These are phyloP conservation scores for Lytechinus variegatus DNA, from an alignment of 35 echinoderm and acorn worm genomes.

Conservation along the genomic window DNA sequence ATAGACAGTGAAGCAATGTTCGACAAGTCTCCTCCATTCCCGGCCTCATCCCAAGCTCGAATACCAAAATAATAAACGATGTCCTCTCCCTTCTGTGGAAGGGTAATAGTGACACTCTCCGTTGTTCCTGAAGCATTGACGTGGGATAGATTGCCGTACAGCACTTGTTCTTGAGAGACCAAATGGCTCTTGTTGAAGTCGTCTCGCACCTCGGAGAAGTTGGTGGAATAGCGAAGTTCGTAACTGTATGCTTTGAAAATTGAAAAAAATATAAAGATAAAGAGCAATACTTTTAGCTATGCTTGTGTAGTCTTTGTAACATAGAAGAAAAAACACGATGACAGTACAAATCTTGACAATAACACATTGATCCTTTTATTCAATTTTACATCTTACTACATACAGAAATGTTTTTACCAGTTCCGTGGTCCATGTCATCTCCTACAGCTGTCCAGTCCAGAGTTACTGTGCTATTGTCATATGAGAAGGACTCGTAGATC, in stretches of 20 bases:
- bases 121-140: background rate
- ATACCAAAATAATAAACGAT: slow-evolving; percentile 9
- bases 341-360: background rate
- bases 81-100: background rate
- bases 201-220: background rate
- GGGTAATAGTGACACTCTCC: background rate
- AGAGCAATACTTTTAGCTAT: too few relatives aligned
- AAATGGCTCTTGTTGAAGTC: background rate
- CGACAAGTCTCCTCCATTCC: background rate
- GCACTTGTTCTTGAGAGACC: background rate
- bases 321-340: too few relatives aligned
- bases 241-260: background rate
- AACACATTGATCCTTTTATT: background rate
- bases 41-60: slow-evolving; percentile 22
- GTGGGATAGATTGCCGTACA: background rate
- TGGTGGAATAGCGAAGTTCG: background rate
- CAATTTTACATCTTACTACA: background rate
- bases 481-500: background rate
- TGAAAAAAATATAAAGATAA: background rate
- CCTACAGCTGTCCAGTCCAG: slow-evolving; percentile 37
- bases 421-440: slow-evolving; percentile 46
- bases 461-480: slow-evolving; percentile 30
- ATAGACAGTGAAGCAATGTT: background rate
- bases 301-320: too few relatives aligned
- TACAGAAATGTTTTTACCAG: background rate